A percentile compares a stretch with the other conserved stretches of the same genome.
Conservation (phyloP, 1,140 invertebrate genomes). For the Periplaneta americana region DNA sequence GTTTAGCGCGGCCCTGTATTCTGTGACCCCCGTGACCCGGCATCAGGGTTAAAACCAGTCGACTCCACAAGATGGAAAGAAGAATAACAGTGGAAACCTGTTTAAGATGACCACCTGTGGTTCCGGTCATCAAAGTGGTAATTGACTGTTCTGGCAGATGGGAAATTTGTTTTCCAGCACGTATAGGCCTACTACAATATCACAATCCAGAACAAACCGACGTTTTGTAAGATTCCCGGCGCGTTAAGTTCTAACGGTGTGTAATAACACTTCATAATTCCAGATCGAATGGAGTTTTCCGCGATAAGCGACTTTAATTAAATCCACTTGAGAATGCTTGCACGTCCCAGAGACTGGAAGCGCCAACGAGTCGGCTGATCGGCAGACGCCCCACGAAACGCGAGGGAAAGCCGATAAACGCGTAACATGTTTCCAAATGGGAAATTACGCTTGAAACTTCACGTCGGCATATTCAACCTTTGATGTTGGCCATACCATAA, state of each 20-base stretch:
- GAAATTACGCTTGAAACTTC: too few species aligned
- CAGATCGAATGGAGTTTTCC: background rate
- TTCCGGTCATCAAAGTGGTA: background rate
- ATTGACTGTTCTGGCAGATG: background rate
- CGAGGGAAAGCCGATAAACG: too few species aligned
- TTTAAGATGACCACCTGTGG: background rate
- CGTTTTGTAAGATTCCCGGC: background rate
- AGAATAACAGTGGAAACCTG: background rate
- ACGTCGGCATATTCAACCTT: background rate
- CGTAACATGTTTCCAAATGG: too few species aligned
- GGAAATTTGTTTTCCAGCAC: background rate
- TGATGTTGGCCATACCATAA: background rate
- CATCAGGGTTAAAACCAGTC: background rate
- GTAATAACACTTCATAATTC: background rate
- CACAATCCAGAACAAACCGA: background rate
- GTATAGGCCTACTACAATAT: background rate
- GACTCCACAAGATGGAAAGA: background rate
- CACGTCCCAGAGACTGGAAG: background rate
- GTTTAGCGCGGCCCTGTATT: conserved; percentile 5
- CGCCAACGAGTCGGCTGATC: too few species aligned
- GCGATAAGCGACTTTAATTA: background rate
- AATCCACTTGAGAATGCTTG: background rate
- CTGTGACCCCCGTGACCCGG: conserved; percentile 6
- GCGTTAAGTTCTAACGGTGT: too few species aligned
- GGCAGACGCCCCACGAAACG: too few species aligned